Evolutionary conservation across 2,113 vertebrate species (phyloP).

Genomic region (Anolis sagrei): DNA sequence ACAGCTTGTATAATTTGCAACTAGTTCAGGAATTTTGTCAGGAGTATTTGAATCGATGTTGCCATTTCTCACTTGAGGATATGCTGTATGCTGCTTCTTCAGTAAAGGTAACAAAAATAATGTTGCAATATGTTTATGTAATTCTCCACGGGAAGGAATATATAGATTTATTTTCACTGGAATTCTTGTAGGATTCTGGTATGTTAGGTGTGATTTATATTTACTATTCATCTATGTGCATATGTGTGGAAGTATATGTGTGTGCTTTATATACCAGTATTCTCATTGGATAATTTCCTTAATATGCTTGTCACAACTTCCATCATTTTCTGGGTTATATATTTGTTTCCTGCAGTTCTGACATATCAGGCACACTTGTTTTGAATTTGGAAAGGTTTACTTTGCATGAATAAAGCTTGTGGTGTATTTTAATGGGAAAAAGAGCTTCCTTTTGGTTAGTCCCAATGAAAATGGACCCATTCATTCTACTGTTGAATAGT

Average conservation of each 20-base stretch:
- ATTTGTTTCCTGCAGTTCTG: background rate
- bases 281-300: background rate
- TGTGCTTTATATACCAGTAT: background rate
- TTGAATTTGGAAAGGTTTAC: background rate
- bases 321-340: background rate
- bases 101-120: slow-evolving; percentile 85
- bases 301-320: background rate
- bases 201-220: background rate
- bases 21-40: slow-evolving; percentile 95
- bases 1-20: slow-evolving; percentile 94
- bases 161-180: background rate
- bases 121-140: background rate
- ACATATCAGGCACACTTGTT: background rate
- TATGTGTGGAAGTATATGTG: background rate
- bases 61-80: slow-evolving; percentile 95
- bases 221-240: background rate
- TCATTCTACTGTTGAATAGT: too few relatives aligned
- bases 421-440: background rate
- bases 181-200: background rate
- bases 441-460: too few relatives aligned
- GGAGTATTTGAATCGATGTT: slow-evolving; percentile 92
- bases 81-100: slow-evolving; percentile 94
- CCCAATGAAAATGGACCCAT: too few relatives aligned
- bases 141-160: background rate
- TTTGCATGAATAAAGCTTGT: background rate